Conservation (phyloP, 2,113 vertebrate species). For the Geococcyx californianus region DNA sequence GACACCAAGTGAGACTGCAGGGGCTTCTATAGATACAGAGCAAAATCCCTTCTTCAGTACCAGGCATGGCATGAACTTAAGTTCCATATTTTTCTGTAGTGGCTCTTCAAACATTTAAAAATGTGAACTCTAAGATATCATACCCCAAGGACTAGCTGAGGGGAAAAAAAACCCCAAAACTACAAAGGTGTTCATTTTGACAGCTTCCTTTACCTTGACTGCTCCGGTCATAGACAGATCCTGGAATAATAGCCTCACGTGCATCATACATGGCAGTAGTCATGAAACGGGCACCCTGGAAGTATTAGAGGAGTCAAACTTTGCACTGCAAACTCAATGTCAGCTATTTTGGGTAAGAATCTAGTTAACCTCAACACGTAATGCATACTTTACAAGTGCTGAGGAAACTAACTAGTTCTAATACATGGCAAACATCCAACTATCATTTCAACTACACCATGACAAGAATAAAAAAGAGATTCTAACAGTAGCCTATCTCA, state of each 20-base stretch:
- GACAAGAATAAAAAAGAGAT: not conserved
- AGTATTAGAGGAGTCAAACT: not conserved
- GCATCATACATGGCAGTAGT: conserved; percentile 99
- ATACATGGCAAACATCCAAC: fast-evolving
- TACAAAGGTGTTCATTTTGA: fast-evolving
- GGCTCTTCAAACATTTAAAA: not conserved
- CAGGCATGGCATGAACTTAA: not conserved
- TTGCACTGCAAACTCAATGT: too few relatives aligned
- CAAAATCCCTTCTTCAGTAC: not conserved
- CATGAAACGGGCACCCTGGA: conserved; percentile 96
- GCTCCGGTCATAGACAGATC: conserved; percentile 95
- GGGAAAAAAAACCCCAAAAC: fast-evolving
- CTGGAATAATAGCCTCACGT: conserved; percentile 94
- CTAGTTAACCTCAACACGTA: not conserved
- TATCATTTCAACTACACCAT: not conserved
- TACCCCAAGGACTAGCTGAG: fast-evolving
- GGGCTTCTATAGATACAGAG: not conserved
- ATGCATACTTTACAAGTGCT: fast-evolving
- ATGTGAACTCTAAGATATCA: not conserved
- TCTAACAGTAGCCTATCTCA: not conserved
- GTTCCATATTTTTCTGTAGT: fast-evolving
- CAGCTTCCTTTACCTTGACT: conserved; percentile 79
- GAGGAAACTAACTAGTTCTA: not conserved
- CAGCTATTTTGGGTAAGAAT: not conserved
- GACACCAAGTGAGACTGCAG: not conserved